Percentiles rank a stretch among this genome's conserved stretches.
Evolutionary conservation across 2,888 invertebrate species (phyloP).

Genomic region (Spilosoma lubricipeda): DNA sequence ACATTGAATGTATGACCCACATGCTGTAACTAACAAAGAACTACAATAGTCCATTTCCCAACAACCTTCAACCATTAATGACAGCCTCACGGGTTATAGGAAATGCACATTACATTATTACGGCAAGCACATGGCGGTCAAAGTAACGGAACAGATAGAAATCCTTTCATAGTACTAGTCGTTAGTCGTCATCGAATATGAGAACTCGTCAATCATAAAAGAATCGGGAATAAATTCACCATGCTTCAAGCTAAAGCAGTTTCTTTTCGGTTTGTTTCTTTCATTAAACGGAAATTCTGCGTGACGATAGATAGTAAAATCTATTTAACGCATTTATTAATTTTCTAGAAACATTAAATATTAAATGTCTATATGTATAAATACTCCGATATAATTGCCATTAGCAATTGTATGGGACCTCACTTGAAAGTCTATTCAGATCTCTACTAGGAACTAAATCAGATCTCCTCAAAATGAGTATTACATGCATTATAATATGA

Average conservation of each 20-base stretch:
- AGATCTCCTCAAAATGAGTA: no score
- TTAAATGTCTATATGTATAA: background rate
- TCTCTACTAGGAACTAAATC: no score
- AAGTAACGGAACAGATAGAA: constrained; percentile 19
- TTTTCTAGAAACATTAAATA: background rate
- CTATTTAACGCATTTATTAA: background rate
- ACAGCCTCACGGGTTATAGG: constrained; percentile 42
- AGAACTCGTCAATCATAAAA: constrained; percentile 4
- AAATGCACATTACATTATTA: constrained; percentile 34
- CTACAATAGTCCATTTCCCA: constrained; percentile 69
- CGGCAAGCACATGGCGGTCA: constrained; percentile 11
- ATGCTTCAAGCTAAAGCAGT: background rate
- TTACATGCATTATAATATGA: no score
- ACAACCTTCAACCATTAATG: constrained; percentile 64
- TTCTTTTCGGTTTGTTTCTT: background rate
- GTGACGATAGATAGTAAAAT: no score
- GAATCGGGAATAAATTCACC: constrained; percentile 1
- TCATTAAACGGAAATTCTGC: background rate
- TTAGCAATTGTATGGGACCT: background rate
- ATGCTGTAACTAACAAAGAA: constrained; percentile 62
- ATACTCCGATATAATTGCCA: background rate
- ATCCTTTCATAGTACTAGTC: constrained; percentile 10
- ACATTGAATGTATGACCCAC: constrained; percentile 61
- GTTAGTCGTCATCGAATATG: constrained; percentile 4
- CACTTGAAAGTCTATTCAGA: background rate